Percentiles rank a stretch among this genome's conserved stretches.
Evolutionary conservation across 2,797 vertebrate species (phyloP).

Genomic region (Aratinga solstitialis): DNA sequence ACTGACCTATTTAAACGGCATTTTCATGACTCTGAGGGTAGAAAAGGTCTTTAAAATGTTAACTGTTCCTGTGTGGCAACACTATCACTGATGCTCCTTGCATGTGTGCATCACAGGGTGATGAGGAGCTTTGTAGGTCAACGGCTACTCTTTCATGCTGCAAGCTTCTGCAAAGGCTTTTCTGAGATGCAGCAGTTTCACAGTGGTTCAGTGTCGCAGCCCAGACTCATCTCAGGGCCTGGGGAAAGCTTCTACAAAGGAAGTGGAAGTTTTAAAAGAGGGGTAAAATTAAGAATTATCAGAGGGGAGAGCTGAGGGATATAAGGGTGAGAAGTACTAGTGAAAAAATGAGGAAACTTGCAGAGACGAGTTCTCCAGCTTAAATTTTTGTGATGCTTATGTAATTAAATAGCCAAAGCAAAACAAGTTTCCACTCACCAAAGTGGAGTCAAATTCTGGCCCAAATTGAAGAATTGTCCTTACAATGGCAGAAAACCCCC

Average conservation of each 20-base stretch:
- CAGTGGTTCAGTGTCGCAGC: neutral
- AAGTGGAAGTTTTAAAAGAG: neutral
- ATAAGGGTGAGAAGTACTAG: neutral
- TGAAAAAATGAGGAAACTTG: neutral
- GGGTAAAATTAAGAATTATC: neutral
- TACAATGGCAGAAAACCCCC: neutral
- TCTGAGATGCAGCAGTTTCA: accelerated
- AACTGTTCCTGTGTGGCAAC: neutral
- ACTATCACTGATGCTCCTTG: accelerated
- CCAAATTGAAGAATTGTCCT: neutral
- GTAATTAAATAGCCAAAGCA: neutral
- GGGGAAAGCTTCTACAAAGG: neutral
- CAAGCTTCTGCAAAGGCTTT: neutral
- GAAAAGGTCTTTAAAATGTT: neutral
- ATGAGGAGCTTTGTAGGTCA: neutral
- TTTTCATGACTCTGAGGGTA: neutral
- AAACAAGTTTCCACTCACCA: neutral
- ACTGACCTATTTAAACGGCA: neutral
- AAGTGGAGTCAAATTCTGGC: neutral
- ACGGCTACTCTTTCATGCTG: neutral
- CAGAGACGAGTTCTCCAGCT: neutral
- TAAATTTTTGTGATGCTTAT: neutral
- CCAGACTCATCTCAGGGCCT: neutral
- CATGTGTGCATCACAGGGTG: accelerated
- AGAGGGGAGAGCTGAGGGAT: neutral